Conservation (phyloP, 2,888 invertebrate genomes). For the Poecilus cupreus region DNA sequence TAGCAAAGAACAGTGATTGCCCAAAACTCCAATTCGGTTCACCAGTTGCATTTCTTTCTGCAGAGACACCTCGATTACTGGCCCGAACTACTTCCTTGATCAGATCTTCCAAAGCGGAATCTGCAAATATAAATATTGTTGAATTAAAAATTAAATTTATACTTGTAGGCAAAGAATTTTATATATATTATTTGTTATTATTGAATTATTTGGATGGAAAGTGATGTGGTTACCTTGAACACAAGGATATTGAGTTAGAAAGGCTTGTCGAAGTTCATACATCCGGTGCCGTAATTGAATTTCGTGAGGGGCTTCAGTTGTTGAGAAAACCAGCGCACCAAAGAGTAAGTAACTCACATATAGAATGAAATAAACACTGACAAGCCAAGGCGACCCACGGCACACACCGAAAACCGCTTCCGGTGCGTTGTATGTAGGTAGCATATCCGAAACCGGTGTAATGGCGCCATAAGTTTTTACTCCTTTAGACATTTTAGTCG, state of each 20-base stretch:
- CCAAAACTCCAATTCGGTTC: constrained; percentile 94
- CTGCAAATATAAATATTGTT: constrained; percentile 73
- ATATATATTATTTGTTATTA: not conserved
- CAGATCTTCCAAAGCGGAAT: constrained; percentile 83
- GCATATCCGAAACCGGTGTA: constrained; percentile 14
- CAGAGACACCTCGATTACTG: constrained; percentile 86
- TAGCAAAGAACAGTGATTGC: constrained; percentile 91
- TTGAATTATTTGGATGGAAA: constrained; percentile 24
- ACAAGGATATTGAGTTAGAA: constrained; percentile 76
- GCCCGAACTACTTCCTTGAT: constrained; percentile 83
- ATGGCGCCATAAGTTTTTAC: constrained; percentile 43
- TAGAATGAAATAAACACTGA: constrained; percentile 76
- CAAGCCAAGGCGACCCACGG: constrained; percentile 74
- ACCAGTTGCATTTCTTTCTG: constrained; percentile 83
- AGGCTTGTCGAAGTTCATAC: constrained; percentile 75
- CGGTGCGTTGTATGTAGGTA: constrained; percentile 31
- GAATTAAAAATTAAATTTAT: not conserved
- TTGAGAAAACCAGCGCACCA: constrained; percentile 81
- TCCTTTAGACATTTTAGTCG: constrained; percentile 33
- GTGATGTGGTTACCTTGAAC: constrained; percentile 76
- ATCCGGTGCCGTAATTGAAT: constrained; percentile 74
- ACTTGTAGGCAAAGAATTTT: too few species aligned
- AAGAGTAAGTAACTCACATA: constrained; percentile 79
- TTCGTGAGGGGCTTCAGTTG: constrained; percentile 80
- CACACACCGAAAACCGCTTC: constrained; percentile 73